Conservation (phyloP, 2,797 vertebrate species). For the Oreortyx pictus region DNA sequence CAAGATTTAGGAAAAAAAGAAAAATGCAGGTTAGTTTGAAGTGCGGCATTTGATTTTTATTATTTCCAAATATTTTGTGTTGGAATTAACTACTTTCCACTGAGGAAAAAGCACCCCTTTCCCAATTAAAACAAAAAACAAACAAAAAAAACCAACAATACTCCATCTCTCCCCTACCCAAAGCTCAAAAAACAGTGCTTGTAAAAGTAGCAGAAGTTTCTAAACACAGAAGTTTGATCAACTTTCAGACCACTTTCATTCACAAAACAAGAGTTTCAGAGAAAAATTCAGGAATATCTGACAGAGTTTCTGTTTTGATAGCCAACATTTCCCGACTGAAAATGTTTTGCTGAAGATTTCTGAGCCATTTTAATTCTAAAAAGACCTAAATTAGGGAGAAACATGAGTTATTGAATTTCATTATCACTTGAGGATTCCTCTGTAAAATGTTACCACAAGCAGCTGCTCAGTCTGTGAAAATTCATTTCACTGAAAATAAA, state of each 20-base stretch:
- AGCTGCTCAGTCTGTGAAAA: not conserved
- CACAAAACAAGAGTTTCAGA: not conserved
- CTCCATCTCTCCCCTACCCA: not conserved
- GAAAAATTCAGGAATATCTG: not conserved
- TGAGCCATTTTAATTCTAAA: not conserved
- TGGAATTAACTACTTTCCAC: not conserved
- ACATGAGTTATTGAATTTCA: not conserved
- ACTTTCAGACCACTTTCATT: not conserved
- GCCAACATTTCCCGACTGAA: not conserved
- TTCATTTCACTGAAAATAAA: slow-evolving; percentile 3
- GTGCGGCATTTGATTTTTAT: not conserved
- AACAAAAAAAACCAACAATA: not conserved
- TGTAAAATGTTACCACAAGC: not conserved
- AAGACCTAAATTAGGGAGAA: not conserved
- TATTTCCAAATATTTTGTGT: not conserved
- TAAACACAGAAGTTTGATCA: not conserved
- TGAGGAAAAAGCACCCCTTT: not conserved
- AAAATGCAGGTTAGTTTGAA: slow-evolving; percentile 2
- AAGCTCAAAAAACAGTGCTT: not conserved
- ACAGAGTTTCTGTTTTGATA: not conserved
- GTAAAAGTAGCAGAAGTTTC: not conserved
- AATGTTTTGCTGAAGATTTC: not conserved
- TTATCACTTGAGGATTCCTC: not conserved
- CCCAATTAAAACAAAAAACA: not conserved
- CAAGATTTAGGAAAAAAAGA: not conserved